Evolutionary conservation across 2,797 vertebrate genomes (phyloP).

Genomic region (Myripristis jacobus): DNA sequence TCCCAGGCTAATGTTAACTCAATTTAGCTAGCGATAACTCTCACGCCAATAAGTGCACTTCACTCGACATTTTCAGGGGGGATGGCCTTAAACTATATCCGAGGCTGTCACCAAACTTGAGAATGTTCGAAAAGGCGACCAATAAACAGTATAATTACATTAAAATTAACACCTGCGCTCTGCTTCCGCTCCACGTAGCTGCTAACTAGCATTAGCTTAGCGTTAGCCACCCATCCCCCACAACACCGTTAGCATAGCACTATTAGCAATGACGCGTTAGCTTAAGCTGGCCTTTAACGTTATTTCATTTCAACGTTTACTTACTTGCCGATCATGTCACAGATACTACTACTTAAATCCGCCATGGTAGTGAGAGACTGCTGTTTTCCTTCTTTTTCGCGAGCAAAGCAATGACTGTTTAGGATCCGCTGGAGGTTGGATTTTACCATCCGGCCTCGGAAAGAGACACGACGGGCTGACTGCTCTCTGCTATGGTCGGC

Average conservation of each 20-base stretch:
- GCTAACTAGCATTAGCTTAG: conserved; percentile 42
- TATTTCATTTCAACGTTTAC: conserved; percentile 60
- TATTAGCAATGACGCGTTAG: conserved; percentile 31
- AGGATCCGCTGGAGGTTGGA: conserved; percentile 91
- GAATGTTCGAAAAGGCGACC: no score
- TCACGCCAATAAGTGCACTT: no score
- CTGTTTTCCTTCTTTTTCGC: conserved; percentile 89
- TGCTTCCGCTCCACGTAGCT: conserved; percentile 61
- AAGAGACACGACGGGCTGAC: conserved; percentile 81
- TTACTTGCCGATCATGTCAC: conserved; percentile 88
- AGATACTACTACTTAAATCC: conserved; percentile 83
- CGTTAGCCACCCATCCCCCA: conserved; percentile 75
- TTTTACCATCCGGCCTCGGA: conserved; percentile 90
- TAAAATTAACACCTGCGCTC: neutral
- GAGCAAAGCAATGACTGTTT: conserved; percentile 91
- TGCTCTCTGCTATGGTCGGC: conserved; percentile 75
- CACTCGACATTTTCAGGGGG: no score
- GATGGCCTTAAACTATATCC: no score
- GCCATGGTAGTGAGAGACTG: conserved; percentile 79
- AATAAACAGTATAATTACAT: no score
- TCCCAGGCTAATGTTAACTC: no score
- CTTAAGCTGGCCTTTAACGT: no score
- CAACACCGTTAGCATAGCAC: conserved; percentile 41
- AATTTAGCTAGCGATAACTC: no score
- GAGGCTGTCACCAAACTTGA: no score